Evolutionary conservation across 2,113 vertebrate genomes (phyloP).

Genomic region (Corynorhinus townsendii): DNA sequence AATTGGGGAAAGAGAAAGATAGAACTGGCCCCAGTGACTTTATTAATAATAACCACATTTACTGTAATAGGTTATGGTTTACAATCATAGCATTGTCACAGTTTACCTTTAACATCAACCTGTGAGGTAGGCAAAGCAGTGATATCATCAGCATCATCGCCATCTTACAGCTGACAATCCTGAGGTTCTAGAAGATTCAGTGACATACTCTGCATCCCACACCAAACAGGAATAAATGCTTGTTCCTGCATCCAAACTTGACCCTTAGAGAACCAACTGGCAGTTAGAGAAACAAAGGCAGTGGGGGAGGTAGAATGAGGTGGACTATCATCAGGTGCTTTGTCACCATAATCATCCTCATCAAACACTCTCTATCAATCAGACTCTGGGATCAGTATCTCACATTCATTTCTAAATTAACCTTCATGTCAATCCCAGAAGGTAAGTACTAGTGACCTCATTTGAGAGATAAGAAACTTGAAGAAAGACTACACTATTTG

Average conservation of each 20-base stretch:
- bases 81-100: neutral
- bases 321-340: fast-evolving
- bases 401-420: neutral
- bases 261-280: neutral
- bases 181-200: neutral
- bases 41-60: neutral
- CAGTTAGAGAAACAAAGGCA: neutral
- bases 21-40: neutral
- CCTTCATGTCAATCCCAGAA: neutral
- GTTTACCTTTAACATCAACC: neutral
- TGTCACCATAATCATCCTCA: neutral
- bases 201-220: too few relatives aligned
- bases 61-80: neutral
- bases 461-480: neutral
- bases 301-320: fast-evolving
- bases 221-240: neutral
- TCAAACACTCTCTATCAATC: neutral
- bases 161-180: neutral
- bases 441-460: too few relatives aligned
- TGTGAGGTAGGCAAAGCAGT: neutral
- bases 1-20: neutral
- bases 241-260: neutral
- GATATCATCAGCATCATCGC: neutral
- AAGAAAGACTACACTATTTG: neutral
- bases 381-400: neutral